phyloP scores from a whole-genome alignment of 2,797 vertebrate species.

The Clarias pachynema region DNA sequence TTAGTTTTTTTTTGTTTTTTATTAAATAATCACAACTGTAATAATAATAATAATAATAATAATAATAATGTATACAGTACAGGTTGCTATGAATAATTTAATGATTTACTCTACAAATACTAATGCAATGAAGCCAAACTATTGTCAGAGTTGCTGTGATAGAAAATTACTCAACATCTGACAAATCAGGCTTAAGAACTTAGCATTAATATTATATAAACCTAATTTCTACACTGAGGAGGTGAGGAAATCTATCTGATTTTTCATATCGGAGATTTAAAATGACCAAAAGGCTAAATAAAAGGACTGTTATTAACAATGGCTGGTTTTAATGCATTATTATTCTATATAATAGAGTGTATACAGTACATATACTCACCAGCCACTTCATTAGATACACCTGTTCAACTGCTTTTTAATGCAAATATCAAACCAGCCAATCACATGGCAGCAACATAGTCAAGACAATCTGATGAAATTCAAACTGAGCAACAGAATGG shows the following conservation, averaged over 20 bases:
- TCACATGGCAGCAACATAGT: no score
- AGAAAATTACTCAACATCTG: background rate
- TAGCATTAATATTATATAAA: background rate
- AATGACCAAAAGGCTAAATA: background rate
- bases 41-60: no score
- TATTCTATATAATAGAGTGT: background rate
- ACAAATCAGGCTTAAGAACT: background rate
- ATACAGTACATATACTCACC: background rate
- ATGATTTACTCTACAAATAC: background rate
- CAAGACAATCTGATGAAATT: no score
- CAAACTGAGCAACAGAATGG: no score
- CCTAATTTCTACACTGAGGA: background rate
- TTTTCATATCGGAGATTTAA: background rate
- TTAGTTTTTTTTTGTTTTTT: background rate
- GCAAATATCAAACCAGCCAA: no score
- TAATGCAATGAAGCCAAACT: background rate
- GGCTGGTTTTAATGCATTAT: background rate
- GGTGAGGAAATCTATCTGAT: background rate
- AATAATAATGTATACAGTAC: background rate
- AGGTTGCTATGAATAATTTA: background rate
- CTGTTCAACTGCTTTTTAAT: no score
- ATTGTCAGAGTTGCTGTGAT: background rate
- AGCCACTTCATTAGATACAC: no score
- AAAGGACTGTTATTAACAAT: background rate
- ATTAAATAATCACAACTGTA: background rate